Conservation (phyloP, 2,888 invertebrate genomes). For the Pandemis corylana region DNA sequence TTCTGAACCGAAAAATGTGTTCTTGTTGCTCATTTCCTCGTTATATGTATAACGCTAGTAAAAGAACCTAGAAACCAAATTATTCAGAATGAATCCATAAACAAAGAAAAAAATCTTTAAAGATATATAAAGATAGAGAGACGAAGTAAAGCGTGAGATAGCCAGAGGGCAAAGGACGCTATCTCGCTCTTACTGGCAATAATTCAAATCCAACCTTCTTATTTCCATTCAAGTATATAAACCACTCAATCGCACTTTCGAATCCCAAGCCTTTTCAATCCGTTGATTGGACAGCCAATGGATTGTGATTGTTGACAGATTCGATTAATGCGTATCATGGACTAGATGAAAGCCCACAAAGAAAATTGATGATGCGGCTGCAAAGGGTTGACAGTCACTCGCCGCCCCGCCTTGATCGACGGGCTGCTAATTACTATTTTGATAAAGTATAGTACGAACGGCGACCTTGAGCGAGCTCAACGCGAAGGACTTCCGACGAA, state of each 20-base stretch:
- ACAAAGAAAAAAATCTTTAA: no score
- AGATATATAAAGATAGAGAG: no score
- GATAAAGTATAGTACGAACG: conserved; percentile 46
- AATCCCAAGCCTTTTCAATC: not conserved
- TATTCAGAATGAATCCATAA: no score
- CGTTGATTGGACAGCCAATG: conserved; percentile 15
- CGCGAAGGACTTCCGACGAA: not conserved
- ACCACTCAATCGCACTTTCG: not conserved
- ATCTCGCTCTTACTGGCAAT: no score
- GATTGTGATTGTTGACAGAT: conserved; percentile 50
- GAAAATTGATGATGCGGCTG: conserved; percentile 55
- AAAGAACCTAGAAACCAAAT: no score
- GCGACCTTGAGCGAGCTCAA: not conserved
- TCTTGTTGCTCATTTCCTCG: no score
- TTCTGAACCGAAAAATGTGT: no score
- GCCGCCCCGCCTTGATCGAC: conserved; percentile 55
- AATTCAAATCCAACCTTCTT: not conserved
- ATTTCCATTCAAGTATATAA: not conserved
- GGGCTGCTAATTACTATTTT: conserved; percentile 59
- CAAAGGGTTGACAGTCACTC: conserved; percentile 46
- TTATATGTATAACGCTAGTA: no score
- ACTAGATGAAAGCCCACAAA: conserved; percentile 47
- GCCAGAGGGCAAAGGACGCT: no score
- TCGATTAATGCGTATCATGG: conserved; percentile 53
- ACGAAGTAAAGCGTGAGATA: no score